Base-by-base conservation (phyloP, 2,888 invertebrate genomes). In the Mimumesa dahlbomi region DNA sequence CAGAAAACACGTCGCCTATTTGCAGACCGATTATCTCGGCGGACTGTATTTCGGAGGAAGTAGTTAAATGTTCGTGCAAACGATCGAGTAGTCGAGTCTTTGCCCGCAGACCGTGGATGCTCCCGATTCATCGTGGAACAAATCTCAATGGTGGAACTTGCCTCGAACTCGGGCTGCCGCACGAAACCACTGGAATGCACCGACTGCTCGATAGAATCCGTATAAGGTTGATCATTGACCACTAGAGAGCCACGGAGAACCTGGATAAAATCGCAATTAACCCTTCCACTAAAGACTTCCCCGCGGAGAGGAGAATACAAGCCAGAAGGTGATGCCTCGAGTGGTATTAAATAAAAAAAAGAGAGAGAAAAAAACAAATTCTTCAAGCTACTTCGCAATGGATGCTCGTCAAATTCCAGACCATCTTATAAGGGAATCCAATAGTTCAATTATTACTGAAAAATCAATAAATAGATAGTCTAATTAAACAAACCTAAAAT, bases 131-230 rank as follows among this genome's bases (percentile, higher is more conserved):
- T 61, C 29, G 25, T 38, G 57, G 46, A 54, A 40, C 49, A 46
- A 57, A 72, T 58, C 57, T 63, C 58, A 58, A 62, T 62, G 70
- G 29, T 62, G 64, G 38, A 58, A 62, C 57, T 50, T 58, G 42
- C 64, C 40, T 9, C 21, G 43, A 34, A 13, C 18, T 38, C 61
- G 45, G n/a, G n/a, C n/a, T n/a, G n/a, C n/a, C n/a, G 25, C 42
- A 53, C 56, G 71, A 66, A 72, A 79, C 59, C 49, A 40, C 18
- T 36, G 64, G 36, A 75, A 79, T 73, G 48, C 42, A n/a, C n/a
- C n/a, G n/a, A n/a, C n/a, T n/a, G n/a, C n/a, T n/a, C 54, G 67
- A 66, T 56, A 53, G 63, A 76, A 73, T 67, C 59, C 67, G 58
- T 40, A 54, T 57, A 63, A 64, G 50, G 65, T 52, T 38, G 65